phyloP scores from a whole-genome alignment of 1,140 invertebrate species.

The Drosophila nikananu region DNA sequence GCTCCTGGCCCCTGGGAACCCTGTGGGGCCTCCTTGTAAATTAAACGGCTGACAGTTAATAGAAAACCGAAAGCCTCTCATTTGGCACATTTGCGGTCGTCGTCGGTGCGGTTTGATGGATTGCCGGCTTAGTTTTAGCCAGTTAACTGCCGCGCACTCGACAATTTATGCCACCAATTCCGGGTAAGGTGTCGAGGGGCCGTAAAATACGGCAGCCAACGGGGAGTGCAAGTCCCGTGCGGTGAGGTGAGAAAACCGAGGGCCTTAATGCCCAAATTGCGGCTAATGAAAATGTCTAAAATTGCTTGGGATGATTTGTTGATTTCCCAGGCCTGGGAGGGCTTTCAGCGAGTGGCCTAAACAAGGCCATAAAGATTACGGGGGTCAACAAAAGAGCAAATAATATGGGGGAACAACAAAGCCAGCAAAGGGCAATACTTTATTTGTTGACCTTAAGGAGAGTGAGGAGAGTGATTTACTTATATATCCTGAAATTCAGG shows the following conservation, averaged over 20 bases:
- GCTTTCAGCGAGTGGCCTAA: conserved; percentile 9
- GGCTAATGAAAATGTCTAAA: conserved; percentile 50
- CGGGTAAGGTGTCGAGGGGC: conserved; percentile 42
- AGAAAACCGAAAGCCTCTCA: conserved; percentile 79
- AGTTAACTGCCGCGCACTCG: conserved; percentile 74
- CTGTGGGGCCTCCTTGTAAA: conserved; percentile 56
- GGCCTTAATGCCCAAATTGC: conserved; percentile 44
- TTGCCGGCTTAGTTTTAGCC: conserved; percentile 79
- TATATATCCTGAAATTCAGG: too few relatives aligned
- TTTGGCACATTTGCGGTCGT: conserved; percentile 61
- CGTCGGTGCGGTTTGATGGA: conserved; percentile 69
- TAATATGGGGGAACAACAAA: conserved; percentile 3
- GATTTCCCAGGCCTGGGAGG: conserved; percentile 5
- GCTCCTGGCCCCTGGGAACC: not conserved
- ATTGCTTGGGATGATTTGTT: conserved; percentile 45
- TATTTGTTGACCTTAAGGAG: not conserved
- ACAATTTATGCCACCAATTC: conserved; percentile 50
- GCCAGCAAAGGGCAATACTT: not conserved
- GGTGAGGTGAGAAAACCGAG: conserved; percentile 1
- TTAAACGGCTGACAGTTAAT: conserved; percentile 76
- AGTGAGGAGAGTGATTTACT: too few relatives aligned
- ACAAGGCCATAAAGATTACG: conserved; percentile 41
- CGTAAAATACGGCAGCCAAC: conserved; percentile 26
- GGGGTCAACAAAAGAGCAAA: conserved; percentile 36
- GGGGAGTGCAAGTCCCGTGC: not conserved